A percentile compares a stretch with the other conserved stretches of the same genome.
Conservation (phyloP, 1,140 invertebrate species). For the Drosophila albomicans region DNA sequence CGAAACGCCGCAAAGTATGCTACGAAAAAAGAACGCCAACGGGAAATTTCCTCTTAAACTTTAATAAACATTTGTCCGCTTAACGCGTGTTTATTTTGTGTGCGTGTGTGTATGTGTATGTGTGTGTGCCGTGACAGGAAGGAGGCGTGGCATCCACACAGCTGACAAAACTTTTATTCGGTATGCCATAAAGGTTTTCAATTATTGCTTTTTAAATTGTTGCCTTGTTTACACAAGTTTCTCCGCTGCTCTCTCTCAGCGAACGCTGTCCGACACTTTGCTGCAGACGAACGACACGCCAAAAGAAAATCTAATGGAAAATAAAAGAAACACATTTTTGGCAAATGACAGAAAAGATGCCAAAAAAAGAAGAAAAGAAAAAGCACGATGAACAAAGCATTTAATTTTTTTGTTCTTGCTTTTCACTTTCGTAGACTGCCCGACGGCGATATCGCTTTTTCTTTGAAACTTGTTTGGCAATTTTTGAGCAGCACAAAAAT, state of each 20-base stretch:
- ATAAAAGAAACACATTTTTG: conserved; percentile 19
- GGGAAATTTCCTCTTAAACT: conserved; percentile 33
- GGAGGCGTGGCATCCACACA: conserved; percentile 37
- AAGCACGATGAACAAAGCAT: conserved; percentile 47
- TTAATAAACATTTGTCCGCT: conserved; percentile 36
- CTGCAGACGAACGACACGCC: conserved; percentile 6
- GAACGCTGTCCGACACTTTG: conserved; percentile 32
- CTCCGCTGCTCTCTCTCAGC: background rate
- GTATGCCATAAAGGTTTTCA: conserved; percentile 61
- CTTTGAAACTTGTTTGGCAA: conserved; percentile 4
- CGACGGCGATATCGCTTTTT: conserved; percentile 28
- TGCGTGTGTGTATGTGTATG: background rate
- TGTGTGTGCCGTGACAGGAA: background rate
- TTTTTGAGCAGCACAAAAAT: conserved; percentile 15
- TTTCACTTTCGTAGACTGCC: conserved; percentile 20
- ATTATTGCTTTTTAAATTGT: conserved; percentile 67
- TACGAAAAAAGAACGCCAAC: background rate
- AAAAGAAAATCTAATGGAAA: conserved; percentile 8
- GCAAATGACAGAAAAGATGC: conserved; percentile 36
- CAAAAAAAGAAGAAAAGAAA: background rate
- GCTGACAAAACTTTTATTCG: conserved; percentile 58
- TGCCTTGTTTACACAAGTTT: conserved; percentile 62
- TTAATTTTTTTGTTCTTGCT: conserved; percentile 39
- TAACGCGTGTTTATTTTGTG: conserved; percentile 2
- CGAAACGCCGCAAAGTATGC: conserved; percentile 18